Percentiles rank a stretch among this genome's conserved stretches.
Conservation (phyloP, 1,140 invertebrate genomes). For the Aphelenchoides avenae region DNA sequence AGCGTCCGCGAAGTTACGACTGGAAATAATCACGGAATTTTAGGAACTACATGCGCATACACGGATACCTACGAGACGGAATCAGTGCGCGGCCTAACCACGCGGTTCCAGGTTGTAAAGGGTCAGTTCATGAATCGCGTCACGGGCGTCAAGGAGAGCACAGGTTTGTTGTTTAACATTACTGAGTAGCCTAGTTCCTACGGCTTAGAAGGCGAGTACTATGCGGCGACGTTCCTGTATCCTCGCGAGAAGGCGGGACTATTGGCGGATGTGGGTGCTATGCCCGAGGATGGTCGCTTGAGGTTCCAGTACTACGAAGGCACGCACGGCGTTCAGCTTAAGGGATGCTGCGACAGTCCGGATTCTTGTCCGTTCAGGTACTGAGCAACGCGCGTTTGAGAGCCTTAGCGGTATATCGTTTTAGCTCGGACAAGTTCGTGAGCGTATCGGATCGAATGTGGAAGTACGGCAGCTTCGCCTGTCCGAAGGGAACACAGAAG, state of each 20-base stretch:
- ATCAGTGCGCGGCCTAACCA: constrained; percentile 52
- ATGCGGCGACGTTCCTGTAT: constrained; percentile 57
- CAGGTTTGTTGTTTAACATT: constrained; percentile 30
- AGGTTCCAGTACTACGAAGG: constrained; percentile 58
- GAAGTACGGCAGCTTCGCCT: constrained; percentile 53
- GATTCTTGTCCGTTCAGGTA: constrained; percentile 56
- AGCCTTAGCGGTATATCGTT: too few relatives aligned
- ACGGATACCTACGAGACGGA: constrained; percentile 52
- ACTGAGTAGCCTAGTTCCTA: constrained; percentile 11
- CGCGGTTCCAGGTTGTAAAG: constrained; percentile 54
- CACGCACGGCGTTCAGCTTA: constrained; percentile 58
- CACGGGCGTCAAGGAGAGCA: constrained; percentile 53
- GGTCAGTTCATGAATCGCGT: constrained; percentile 59
- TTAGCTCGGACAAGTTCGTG: constrained; percentile 58
- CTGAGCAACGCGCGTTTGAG: too few relatives aligned
- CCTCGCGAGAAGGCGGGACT: constrained; percentile 56
- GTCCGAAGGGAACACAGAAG: constrained; percentile 55
- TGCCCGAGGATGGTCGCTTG: constrained; percentile 41
- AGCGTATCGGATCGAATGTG: constrained; percentile 53
- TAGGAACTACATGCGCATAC: constrained; percentile 52
- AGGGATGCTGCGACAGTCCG: constrained; percentile 42
- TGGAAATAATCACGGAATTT: constrained; percentile 6
- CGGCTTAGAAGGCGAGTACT: constrained; percentile 54
- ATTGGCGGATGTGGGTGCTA: constrained; percentile 33
- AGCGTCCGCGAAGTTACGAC: background rate